These are phyloP conservation scores for Trachymyrmex cornetzi DNA, from an alignment of 1,140 invertebrate genomes.

Conservation along the genomic window DNA sequence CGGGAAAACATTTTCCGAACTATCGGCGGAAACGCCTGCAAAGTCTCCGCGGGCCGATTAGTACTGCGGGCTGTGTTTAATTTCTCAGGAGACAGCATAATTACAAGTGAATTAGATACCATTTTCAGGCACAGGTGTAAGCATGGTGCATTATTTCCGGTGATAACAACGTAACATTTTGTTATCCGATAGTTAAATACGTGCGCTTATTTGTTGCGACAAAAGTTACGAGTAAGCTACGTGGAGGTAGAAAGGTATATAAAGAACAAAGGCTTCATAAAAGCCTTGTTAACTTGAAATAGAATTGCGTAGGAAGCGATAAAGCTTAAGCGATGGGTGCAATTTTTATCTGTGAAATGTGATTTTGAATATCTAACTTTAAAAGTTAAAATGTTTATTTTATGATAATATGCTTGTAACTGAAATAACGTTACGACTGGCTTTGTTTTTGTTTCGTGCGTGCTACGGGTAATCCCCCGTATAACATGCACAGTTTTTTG, in stretches of 20 bases:
- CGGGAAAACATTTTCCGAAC: slow-evolving; percentile 38
- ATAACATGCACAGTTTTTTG: slow-evolving; percentile 32
- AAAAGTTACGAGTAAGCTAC: not conserved
- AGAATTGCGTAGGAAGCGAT: not conserved
- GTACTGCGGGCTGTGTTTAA: slow-evolving; percentile 33
- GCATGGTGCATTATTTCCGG: slow-evolving; percentile 36
- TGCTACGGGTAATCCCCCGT: slow-evolving; percentile 5
- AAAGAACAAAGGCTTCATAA: not conserved
- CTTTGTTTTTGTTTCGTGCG: not conserved
- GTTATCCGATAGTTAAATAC: slow-evolving; percentile 5
- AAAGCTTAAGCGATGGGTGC: not conserved
- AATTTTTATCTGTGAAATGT: not conserved
- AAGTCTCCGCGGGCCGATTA: slow-evolving; percentile 50
- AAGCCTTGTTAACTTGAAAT: not conserved
- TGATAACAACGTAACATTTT: not conserved
- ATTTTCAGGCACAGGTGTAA: slow-evolving; percentile 55
- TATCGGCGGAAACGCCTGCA: not conserved
- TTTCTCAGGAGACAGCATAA: slow-evolving; percentile 53
- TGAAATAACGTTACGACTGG: not conserved
- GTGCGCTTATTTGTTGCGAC: not conserved
- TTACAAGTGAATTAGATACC: slow-evolving; percentile 36
- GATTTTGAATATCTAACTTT: slow-evolving; percentile 13
- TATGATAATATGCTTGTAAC: not conserved
- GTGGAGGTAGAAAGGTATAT: not conserved
- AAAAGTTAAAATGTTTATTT: slow-evolving; percentile 12